Evolutionary conservation across 2,888 invertebrate species (phyloP), one percentile per base, ranked within the genome.

Genomic region (Drosophila bunnanda): DNA sequence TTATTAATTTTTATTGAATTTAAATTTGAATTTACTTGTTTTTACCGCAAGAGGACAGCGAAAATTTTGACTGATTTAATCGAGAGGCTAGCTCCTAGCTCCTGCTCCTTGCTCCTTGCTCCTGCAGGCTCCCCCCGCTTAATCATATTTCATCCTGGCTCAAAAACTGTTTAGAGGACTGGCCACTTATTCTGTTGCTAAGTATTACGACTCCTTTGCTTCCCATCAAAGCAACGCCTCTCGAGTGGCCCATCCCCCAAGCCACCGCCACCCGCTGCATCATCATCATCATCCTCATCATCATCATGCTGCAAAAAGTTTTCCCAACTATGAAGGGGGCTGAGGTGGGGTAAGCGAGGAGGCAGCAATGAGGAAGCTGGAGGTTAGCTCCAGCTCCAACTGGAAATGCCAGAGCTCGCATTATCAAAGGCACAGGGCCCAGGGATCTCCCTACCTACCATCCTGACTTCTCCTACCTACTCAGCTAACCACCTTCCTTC

Each of bases 1-100:
- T 83, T 87, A 87, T 83, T 82, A 82, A 82, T 58, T 88, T 82
- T 88, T 78, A 82, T 82, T 82, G 81, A 88, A 88, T 82, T 82
- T 82, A 77, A 69, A 81, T 86, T 83, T 80, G 64, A 60, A 58
- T 79, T 77, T 78, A 38, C n/a, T 61, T 70, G 52, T 30, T 46
- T 30, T 46, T 48, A 22, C 67, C 20, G 50, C 61, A 15, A 10
- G 10, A 15, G 6, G 36, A 5, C 5, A 15, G 20, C 20, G 44
- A 28, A 15, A n/a, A 9, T 61, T 30, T 15, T n/a, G 38, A 55
- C 22, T 55, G 57, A 56, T 59, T 59, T 59, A 55, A 43, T 59
- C 32, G 56, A 57, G 56, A 53, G 36, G 22, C 50, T 34, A 2
- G 1, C 4, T 13, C 6, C 36, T 4, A 9, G 2, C 10, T 38